Conservation (phyloP, 2,797 vertebrate genomes). For the Myotis pilosus region DNA sequence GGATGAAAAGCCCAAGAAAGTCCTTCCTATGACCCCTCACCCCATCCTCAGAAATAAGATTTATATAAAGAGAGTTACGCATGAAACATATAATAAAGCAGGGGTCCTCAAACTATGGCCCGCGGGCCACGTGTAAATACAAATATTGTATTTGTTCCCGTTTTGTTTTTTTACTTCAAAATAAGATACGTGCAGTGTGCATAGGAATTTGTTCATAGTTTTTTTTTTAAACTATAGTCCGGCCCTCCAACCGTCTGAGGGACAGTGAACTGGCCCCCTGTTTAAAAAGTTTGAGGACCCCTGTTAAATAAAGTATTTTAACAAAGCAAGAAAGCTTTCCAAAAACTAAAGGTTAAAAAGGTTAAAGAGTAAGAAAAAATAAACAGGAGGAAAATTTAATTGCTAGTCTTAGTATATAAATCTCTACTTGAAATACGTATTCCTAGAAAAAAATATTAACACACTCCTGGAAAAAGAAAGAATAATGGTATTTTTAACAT, state of each 20-base stretch:
- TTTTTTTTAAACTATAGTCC: too few relatives aligned
- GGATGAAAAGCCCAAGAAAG: not conserved
- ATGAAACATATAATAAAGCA: not conserved
- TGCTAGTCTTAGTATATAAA: not conserved
- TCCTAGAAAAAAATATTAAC: conserved; percentile 20
- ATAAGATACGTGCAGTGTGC: too few relatives aligned
- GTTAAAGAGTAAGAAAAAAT: conserved; percentile 7
- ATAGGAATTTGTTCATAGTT: too few relatives aligned
- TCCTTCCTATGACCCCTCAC: too few relatives aligned
- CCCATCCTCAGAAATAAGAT: not conserved
- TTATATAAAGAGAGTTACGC: not conserved
- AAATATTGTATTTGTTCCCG: too few relatives aligned
- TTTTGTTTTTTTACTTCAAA: too few relatives aligned
- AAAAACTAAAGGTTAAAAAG: not conserved
- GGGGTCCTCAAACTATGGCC: too few relatives aligned
- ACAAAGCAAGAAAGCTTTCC: not conserved
- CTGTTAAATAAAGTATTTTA: not conserved
- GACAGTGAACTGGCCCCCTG: too few relatives aligned
- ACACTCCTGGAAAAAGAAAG: not conserved
- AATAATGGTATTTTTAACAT: not conserved
- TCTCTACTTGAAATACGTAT: not conserved
- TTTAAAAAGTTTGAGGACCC: too few relatives aligned
- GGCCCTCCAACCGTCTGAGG: too few relatives aligned
- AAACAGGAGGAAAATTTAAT: not conserved
- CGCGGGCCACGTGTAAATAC: too few relatives aligned